phyloP scores from a whole-genome alignment of 2,888 invertebrate genomes.

The Copidosoma aretas region DNA sequence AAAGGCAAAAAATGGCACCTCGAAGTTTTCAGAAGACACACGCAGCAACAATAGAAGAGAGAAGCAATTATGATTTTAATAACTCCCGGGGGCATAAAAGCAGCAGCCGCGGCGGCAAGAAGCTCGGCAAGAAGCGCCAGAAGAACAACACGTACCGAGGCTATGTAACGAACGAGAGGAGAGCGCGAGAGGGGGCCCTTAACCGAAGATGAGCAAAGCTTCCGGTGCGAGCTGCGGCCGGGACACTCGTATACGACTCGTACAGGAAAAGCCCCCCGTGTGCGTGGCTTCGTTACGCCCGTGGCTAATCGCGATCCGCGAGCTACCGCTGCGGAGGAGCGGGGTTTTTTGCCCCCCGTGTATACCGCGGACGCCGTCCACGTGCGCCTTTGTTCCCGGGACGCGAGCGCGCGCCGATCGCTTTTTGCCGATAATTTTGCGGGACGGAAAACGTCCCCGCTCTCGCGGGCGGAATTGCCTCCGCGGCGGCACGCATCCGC shows the following conservation, averaged over 20 bases:
- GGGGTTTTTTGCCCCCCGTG: constrained; percentile 38
- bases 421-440: constrained; percentile 57
- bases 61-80: too few relatives aligned
- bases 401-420: constrained; percentile 40
- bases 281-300: constrained; percentile 59
- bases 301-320: constrained; percentile 61
- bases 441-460: constrained; percentile 36
- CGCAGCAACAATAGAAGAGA: too few relatives aligned
- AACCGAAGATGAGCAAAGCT: constrained; percentile 21
- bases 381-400: not conserved
- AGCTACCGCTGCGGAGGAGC: constrained; percentile 31
- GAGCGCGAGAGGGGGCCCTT: constrained; percentile 1
- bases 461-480: constrained; percentile 10
- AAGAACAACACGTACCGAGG: too few relatives aligned
- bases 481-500: not conserved
- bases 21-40: too few relatives aligned
- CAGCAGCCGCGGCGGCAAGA: not conserved
- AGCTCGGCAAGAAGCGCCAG: not conserved
- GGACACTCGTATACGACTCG: constrained; percentile 4
- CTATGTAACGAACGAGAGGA: not conserved
- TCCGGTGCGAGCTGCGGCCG: constrained; percentile 20
- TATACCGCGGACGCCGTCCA: constrained; percentile 11
- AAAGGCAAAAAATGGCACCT: too few relatives aligned
- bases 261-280: constrained; percentile 10
- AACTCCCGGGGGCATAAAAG: not conserved